A percentile compares a stretch with the other conserved stretches of the same genome.
Conservation (phyloP, 2,888 invertebrate genomes). For the Drosophila anomelani region DNA sequence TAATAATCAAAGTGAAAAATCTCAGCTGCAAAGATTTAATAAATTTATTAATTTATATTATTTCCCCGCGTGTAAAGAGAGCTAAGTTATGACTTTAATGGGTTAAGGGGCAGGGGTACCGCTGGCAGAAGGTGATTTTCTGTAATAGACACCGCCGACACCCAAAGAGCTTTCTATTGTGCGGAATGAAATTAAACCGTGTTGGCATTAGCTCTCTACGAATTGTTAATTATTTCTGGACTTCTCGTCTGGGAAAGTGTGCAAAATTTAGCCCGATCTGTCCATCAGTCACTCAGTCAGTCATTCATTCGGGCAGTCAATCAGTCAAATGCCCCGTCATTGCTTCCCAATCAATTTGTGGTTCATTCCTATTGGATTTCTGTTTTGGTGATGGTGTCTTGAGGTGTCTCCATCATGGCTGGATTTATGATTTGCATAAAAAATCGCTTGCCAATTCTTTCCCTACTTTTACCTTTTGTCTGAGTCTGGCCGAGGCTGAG, state of each 20-base stretch:
- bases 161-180: constrained; percentile 76
- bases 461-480: constrained; percentile 78
- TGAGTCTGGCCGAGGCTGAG: constrained; percentile 43
- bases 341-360: constrained; percentile 71
- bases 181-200: constrained; percentile 72
- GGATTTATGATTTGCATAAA: constrained; percentile 81
- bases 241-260: constrained; percentile 68
- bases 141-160: constrained; percentile 66
- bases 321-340: constrained; percentile 74
- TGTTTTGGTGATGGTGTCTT: constrained; percentile 9
- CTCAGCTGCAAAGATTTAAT: background rate
- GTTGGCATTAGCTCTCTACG: constrained; percentile 69
- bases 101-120: constrained; percentile 23
- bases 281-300: constrained; percentile 25
- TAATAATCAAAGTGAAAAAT: background rate
- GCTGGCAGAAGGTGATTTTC: constrained; percentile 24
- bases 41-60: background rate
- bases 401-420: constrained; percentile 61
- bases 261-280: constrained; percentile 62
- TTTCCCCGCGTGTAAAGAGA: constrained; percentile 5
- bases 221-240: constrained; percentile 64
- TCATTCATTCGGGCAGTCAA: constrained; percentile 44
- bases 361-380: constrained; percentile 49
- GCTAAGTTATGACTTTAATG: constrained; percentile 18
- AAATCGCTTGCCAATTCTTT: constrained; percentile 74